Evolutionary conservation across 2,797 vertebrate genomes (phyloP), one percentile per base, ranked within the genome.

Genomic region (Florisuga fusca): DNA sequence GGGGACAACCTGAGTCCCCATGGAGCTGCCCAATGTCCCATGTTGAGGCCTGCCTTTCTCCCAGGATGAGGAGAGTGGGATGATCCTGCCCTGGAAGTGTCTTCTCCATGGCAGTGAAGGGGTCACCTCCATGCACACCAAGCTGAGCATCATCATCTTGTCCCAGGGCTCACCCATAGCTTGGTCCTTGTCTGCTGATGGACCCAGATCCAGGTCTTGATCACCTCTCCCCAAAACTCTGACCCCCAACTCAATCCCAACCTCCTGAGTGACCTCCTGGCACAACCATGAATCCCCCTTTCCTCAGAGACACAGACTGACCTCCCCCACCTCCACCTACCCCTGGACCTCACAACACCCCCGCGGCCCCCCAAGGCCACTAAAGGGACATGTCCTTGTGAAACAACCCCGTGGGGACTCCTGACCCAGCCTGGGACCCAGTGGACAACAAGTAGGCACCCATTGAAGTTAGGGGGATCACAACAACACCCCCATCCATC

Each of bases 221-320:
- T 31, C 3, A 9, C 4, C 7, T 4, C 3, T 14, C 22, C 12
- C 6, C 6, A 4, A 11, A 67, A 14, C 12, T 3, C 27, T 51
- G 33, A 54, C 25, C 9, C 41, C 21, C 5, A 74, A 1, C 22
- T n/a, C 43, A 31, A 0, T 29, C 38, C 38, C n/a, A 54, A 36
- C 6, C 9, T 87, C 26, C 53, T 26, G 22, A 38, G 29, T 46
- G 58, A 1, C 4, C 31, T 26, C 17, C 2, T 26, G 66, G 31
- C 19, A 45, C 16, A 41, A 23, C 8, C 62, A 59, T 25, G 38
- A 41, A 5, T 29, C 19, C 20, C 29, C 33, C 2, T 85, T 66
- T 69, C 36, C 12, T 64, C 26, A 36, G 58, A 22, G 22, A 10
- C 19, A 83, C 23, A 88, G 38, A n/a, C 27, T 63, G 13, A 29